phyloP scores from a whole-genome alignment of 2,797 vertebrate genomes.

The Falco cherrug region DNA sequence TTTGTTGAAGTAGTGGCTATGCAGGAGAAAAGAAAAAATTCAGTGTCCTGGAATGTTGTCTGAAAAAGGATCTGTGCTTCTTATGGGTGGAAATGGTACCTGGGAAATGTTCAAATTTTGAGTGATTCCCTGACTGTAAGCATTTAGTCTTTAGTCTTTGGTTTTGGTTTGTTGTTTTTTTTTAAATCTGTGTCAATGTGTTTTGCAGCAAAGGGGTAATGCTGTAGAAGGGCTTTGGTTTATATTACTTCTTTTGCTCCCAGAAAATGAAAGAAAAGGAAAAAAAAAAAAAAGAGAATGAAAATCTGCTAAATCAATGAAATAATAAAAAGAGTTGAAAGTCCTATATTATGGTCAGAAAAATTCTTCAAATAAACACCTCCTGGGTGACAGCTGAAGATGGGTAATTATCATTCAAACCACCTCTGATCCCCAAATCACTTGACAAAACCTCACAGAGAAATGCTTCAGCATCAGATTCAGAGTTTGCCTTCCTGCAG shows the following conservation, averaged over 20 bases:
- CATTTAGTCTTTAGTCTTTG: neutral
- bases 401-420: neutral
- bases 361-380: neutral
- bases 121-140: neutral
- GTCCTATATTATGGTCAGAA: neutral
- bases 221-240: neutral
- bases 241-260: neutral
- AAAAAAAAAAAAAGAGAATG: neutral
- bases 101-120: neutral
- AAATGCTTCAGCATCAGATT: neutral
- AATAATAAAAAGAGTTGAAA: slow-evolving; percentile 37
- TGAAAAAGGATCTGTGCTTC: neutral
- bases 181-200: neutral
- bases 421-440: neutral
- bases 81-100: neutral
- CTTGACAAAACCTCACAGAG: neutral
- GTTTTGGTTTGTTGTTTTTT: too few relatives aligned
- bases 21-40: neutral
- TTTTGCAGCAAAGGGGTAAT: neutral
- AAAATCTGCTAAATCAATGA: neutral
- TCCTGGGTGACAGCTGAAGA: neutral
- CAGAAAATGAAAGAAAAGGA: neutral
- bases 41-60: neutral
- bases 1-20: neutral
- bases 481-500: neutral